Base-by-base conservation (phyloP, 2,888 invertebrate genomes). In the Acholoe squamosa region DNA sequence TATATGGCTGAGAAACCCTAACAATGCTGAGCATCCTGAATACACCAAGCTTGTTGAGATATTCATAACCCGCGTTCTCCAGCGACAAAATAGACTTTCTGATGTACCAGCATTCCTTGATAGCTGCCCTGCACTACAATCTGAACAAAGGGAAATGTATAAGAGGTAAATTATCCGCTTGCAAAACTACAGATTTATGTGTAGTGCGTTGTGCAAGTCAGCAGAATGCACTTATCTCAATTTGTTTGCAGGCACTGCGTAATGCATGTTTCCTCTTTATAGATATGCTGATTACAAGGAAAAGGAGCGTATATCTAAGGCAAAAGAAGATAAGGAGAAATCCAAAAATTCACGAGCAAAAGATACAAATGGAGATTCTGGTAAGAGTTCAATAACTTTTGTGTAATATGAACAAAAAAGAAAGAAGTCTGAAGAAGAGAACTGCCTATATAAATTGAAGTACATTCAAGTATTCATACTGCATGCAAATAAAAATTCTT, bases 1-100 rank as follows among this genome's bases (percentile, higher is more conserved):
- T 80, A 92, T 94, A 34, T 94, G 94, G 94, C 90, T 94, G 19
- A 33, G 90, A 25, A 91, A 92, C 76, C 89, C 91, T 16, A 86
- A 52, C n/a, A 92, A 92, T 76, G 28, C 51, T 71, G 31, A 22
- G 51, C 80, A 84, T 28, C 67, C 25, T 1, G 67, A 77, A 16
- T 91, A 91, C 88, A 22, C 22, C 0, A 25, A 80, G 25, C 28
- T 89, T 0, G 33, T 90, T 31, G 91, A 91, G 52, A 28, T 90
- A 10, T 92, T 90, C 34, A 43, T 92, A 34, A 33, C 10, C 7
- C 80, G 90, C 7, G 91, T 92, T 25, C 88, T 92, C 19, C 80
- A 80, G 25, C 80, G 43, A 16, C 80, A 80, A 19, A 43, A 80
- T 25, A n/a, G 86, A 16, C 43, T 80, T 19, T 33, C 33, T 22